Percentiles rank a stretch among this genome's conserved stretches.
Evolutionary conservation across 2,113 vertebrate species (phyloP).

Genomic region (Aldabrachelys gigantea): DNA sequence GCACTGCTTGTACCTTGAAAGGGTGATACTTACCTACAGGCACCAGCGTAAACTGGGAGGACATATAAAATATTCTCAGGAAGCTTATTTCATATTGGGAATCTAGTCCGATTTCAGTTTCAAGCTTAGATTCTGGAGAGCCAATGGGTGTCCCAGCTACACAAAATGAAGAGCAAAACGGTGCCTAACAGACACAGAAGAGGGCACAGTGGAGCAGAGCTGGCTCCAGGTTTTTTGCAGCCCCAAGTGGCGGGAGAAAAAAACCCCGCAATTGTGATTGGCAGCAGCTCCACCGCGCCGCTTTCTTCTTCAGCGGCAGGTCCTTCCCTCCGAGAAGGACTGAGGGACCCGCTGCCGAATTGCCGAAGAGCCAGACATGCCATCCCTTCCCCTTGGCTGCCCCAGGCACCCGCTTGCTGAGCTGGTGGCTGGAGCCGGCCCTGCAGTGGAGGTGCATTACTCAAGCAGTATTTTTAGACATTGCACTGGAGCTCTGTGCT

Average conservation of each 20-base stretch:
- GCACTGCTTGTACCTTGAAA: not conserved
- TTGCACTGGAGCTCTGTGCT: not conserved
- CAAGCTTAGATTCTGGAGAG: not conserved
- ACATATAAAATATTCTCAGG: rapidly evolving
- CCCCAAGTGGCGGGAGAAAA: no score
- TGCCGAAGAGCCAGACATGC: no score
- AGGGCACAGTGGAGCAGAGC: not conserved
- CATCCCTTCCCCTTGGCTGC: no score
- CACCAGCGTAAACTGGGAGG: not conserved
- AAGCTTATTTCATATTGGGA: not conserved
- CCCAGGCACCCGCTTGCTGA: no score
- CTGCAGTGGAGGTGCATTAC: not conserved
- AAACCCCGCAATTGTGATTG: no score
- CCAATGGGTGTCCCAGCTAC: not conserved
- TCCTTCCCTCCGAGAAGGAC: no score
- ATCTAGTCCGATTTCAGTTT: not conserved
- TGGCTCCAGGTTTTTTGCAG: no score
- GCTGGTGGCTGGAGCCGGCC: no score
- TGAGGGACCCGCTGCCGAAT: no score
- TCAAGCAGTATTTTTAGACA: not conserved
- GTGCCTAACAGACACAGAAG: not conserved
- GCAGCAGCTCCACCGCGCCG: no score
- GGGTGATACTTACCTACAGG: not conserved
- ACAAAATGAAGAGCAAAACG: not conserved
- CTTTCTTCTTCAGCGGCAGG: no score